These are phyloP conservation scores for Mirounga angustirostris DNA, from an alignment of 2,113 vertebrate genomes.

Conservation along the genomic window DNA sequence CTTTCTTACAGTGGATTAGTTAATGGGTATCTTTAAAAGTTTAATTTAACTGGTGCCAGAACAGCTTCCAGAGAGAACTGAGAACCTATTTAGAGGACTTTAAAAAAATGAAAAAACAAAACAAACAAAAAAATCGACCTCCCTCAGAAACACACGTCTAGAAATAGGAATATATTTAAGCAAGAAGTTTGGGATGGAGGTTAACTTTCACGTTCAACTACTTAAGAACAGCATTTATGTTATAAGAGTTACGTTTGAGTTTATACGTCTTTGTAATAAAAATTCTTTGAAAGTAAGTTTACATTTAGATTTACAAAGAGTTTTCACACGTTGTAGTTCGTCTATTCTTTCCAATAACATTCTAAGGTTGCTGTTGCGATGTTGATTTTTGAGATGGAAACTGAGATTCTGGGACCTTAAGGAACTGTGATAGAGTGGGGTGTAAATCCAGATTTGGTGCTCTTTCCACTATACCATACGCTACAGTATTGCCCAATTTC, in stretches of 20 bases:
- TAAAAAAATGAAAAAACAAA: constrained; percentile 29
- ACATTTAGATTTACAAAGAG: constrained; percentile 4
- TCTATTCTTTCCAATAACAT: constrained; percentile 41
- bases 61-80: constrained; percentile 37
- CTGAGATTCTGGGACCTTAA: background rate
- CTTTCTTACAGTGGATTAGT: background rate
- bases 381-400: constrained; percentile 8
- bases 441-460: background rate
- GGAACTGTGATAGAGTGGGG: background rate
- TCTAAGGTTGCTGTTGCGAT: background rate
- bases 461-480: background rate
- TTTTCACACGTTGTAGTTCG: constrained; percentile 10
- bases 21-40: constrained; percentile 34
- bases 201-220: constrained; percentile 34
- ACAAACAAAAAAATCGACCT: background rate
- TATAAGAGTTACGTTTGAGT: constrained; percentile 9
- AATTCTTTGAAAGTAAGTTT: constrained; percentile 50
- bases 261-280: constrained; percentile 40
- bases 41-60: constrained; percentile 22
- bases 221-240: background rate
- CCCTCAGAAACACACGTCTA: constrained; percentile 13
- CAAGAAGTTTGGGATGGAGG: background rate
- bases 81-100: background rate
- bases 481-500: background rate
- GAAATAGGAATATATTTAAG: background rate